Evolutionary conservation across 2,797 vertebrate genomes (phyloP).

Genomic region (Cheirogaleus major): DNA sequence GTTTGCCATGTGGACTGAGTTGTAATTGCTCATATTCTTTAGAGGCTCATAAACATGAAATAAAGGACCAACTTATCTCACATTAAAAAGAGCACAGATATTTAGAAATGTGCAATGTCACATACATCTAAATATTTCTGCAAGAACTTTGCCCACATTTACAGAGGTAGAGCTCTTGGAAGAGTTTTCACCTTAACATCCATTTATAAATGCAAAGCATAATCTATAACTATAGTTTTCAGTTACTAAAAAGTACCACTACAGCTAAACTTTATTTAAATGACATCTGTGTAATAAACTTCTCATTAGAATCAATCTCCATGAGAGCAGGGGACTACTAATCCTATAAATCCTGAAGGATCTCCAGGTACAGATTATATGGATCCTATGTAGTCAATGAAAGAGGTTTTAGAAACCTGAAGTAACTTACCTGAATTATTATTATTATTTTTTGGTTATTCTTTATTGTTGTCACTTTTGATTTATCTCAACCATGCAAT

Average conservation of each 20-base stretch:
- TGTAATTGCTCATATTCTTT: not conserved
- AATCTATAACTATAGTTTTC: not conserved
- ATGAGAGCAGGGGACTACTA: not conserved
- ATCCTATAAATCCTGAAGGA: not conserved
- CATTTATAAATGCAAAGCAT: not conserved
- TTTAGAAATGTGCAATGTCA: not conserved
- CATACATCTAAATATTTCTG: not conserved
- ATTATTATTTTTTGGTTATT: not conserved
- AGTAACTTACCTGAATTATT: not conserved
- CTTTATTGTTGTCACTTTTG: not conserved
- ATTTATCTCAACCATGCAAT: not conserved
- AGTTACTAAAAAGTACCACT: not conserved
- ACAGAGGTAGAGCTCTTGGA: not conserved
- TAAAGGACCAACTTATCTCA: not conserved
- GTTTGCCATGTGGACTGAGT: not conserved
- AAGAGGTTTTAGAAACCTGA: not conserved
- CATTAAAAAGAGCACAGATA: not conserved
- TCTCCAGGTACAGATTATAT: not conserved
- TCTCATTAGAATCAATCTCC: not conserved
- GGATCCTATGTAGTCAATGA: not conserved
- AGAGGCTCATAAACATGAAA: not conserved
- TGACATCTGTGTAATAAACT: not conserved
- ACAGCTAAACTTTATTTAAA: not conserved
- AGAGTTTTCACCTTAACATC: not conserved
- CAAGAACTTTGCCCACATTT: not conserved